These are phyloP conservation scores for Alces alces DNA, from an alignment of 2,113 vertebrate genomes.

Conservation along the genomic window DNA sequence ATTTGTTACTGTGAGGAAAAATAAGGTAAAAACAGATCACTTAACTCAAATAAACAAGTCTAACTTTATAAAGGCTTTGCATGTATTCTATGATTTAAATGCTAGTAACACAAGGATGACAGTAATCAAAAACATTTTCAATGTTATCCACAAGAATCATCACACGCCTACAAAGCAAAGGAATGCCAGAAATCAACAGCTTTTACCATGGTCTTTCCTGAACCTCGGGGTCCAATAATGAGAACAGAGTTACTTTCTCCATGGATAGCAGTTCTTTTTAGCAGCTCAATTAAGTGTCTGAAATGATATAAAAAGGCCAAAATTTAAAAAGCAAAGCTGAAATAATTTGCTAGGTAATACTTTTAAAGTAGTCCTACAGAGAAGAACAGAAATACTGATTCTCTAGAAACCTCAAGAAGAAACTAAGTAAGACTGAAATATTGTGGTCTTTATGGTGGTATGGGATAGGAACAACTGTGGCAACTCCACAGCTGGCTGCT, in stretches of 20 bases:
- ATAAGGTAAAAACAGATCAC: not conserved
- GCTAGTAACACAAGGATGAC: not conserved
- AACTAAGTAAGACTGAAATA: conserved; percentile 1
- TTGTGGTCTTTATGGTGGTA: not conserved
- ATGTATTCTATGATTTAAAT: not conserved
- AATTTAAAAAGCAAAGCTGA: not conserved
- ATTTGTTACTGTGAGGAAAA: not conserved
- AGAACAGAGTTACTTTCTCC: conserved; percentile 97
- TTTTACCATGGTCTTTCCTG: conserved; percentile 92
- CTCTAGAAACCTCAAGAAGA: not conserved
- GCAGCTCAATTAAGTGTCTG: conserved; percentile 93
- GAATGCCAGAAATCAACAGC: not conserved
- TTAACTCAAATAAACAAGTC: not conserved
- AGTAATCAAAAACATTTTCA: not conserved
- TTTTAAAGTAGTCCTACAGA: not conserved
- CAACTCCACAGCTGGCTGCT: not conserved
- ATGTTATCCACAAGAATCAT: not conserved
- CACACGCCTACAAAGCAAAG: not conserved
- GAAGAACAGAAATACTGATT: not conserved
- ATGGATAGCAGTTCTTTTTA: conserved; percentile 88
- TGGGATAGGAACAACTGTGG: not conserved
- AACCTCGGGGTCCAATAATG: conserved; percentile 92
- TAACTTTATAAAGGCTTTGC: not conserved
- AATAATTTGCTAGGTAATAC: not conserved
- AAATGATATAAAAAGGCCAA: conserved; percentile 46